Base-by-base conservation (phyloP, 37 sponge, comb jelly and placozoan genomes). In the Spongilla lacustris region DNA sequence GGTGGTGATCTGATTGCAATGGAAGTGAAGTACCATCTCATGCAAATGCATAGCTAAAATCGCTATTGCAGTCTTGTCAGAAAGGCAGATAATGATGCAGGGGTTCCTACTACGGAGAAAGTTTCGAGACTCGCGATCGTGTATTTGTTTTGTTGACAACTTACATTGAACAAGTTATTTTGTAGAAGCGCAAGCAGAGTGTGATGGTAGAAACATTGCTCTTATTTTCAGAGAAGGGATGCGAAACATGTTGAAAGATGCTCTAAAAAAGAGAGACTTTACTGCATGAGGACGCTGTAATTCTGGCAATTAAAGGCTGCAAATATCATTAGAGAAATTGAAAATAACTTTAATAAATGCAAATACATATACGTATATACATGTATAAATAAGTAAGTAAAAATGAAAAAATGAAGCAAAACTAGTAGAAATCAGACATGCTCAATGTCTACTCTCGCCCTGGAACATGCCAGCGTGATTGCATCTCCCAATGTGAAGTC, bases 231-330 rank as follows among this genome's bases (percentile, higher is more conserved):
- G 58, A 58, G 14, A 58, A 19, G 58, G 58, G 58, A 58, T 58
- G 58, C 58, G 58, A 58, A 58, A 58, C 58, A 58, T 58, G 58
- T 58, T 58, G 58, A 58, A 58, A 58, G 58, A 58, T 58, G 58
- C 58, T 58, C 58, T 58, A 17, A 58, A 41, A 36, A 70, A 83
- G 73, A n/a, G 74, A 38, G 50, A 37, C 49, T 37, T 71, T 71
- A 48, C 50, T 36, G n/a, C n/a, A n/a, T 41, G 83, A 83, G 72
- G 83, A 83, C 41, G 83, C 74, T 71, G n/a, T 73, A 34, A 83
- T 83, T 26, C 72, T 83, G 25, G 83, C 83, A 36, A n/a, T n/a
- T n/a, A n/a, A 83, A 83, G 46, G 83, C 83, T 38, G 83, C 83
- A 30, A 36, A 36, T 36, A 83, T 71, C 34, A 71, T 70, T 83